Base-by-base conservation (phyloP, 2,888 invertebrate genomes). In the Phorcus lineatus region DNA sequence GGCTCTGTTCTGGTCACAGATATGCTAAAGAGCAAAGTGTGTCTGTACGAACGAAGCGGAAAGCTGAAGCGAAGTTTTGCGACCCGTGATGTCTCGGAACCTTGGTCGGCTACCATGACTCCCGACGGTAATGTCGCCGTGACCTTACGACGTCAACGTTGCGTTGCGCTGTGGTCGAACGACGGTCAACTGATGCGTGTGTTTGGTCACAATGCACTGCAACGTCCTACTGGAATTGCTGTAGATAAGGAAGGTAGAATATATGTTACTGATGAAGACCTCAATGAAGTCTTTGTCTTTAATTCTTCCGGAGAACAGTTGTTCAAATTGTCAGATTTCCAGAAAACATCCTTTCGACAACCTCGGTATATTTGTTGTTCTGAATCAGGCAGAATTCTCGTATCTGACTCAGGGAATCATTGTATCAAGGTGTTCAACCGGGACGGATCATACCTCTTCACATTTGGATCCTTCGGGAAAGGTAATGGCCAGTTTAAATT, bases 371-470 rank as follows among this genome's bases (percentile, higher is more conserved):
- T 93, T n/a, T 93, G 93, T 13, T 91, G 93, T 52, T 92, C 93
- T 77, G 89, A 90, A 75, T 89, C 89, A 66, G 93, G 93, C 57
- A 81, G 86, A 7, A 93, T 94, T 79, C 88, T 93, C 40, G 92
- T 94, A 11, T 92, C 94, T 1, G 94, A 94, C 88, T 94, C 94
- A 82, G 94, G 93, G 84, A 94, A 94, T 86, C 94, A 94, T 86
- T 92, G 93, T 82, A 90, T 94, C 57, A 93, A 94, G 87, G 83
- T 90, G 22, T 94, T 94, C 85, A 93, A 93, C 80, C 62, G 81
- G 0, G 91, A 92, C 62, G 94, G 94, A 6, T 89, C 91, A 57
- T 93, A 92, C 83, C 80, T 93, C 67, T 91, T 90, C 78, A 91
- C 91, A 80, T 94, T 94, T 83, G 94, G 94, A 3, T 88, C 92